Evolutionary conservation across 2,888 invertebrate species (phyloP).

Genomic region (Tenthredo scrophulariae): DNA sequence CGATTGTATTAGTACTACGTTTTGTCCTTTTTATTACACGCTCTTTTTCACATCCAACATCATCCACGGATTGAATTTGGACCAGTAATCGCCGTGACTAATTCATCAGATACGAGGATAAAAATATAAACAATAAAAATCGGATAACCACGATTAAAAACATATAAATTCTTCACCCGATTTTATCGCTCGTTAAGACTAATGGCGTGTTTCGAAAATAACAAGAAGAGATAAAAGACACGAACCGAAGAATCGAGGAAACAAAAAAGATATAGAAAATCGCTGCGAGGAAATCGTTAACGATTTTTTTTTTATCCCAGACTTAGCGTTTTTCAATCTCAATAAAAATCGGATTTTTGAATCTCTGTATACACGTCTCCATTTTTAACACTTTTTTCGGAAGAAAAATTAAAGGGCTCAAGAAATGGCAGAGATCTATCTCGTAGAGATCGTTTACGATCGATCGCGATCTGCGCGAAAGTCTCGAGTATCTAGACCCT

Average conservation of each 20-base stretch:
- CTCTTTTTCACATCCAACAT: not conserved
- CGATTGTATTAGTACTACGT: conserved; percentile 19
- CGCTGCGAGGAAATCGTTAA: not conserved
- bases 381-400: not conserved
- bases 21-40: not conserved
- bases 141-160: not conserved
- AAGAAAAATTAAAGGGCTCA: not conserved
- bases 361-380: not conserved
- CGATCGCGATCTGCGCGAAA: not conserved
- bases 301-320: not conserved
- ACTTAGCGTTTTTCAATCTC: not conserved
- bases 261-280: not conserved
- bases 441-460: not conserved
- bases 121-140: not conserved
- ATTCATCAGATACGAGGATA: not conserved
- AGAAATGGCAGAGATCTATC: not conserved
- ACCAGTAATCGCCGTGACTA: not conserved
- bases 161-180: not conserved
- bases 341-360: not conserved
- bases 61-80: not conserved
- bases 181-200: not conserved
- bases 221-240: not conserved
- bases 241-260: not conserved
- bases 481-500: not conserved
- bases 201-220: not conserved